phyloP scores from a whole-genome alignment of 30 jellyfish, hydroid and myxozoan genomes.

The Pelagia noctiluca region DNA sequence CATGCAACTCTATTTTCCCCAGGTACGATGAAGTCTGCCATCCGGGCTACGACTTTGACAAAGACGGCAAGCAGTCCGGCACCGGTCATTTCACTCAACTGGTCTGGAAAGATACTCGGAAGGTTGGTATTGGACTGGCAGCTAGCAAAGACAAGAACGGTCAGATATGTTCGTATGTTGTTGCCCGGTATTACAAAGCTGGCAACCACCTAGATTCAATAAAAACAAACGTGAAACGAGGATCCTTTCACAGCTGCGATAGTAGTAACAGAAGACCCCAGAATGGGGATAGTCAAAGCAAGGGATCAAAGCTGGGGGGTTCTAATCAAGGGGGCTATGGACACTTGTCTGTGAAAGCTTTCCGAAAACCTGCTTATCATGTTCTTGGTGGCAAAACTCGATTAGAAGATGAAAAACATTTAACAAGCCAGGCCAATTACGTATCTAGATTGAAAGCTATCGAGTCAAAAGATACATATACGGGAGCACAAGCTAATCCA shows the following conservation, averaged over 20 bases:
- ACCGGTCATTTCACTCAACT: constrained; percentile 97
- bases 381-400: too few relatives aligned
- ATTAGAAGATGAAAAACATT: too few relatives aligned
- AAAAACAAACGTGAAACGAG: constrained; percentile 73
- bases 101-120: constrained; percentile 85
- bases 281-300: neutral
- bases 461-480: too few relatives aligned
- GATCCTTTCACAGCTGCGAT: constrained; percentile 56
- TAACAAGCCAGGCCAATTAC: too few relatives aligned
- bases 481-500: too few relatives aligned
- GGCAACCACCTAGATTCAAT: constrained; percentile 85
- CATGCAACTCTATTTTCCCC: neutral
- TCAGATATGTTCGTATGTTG: constrained; percentile 87
- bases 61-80: constrained; percentile 87
- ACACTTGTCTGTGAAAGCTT: neutral
- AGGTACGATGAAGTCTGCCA: constrained; percentile 96
- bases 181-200: constrained; percentile 92
- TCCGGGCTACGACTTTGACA: constrained; percentile 89
- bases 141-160: constrained; percentile 86
- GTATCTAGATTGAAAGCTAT: too few relatives aligned
- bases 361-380: too few relatives aligned
- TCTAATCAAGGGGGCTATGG: neutral
- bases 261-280: too few relatives aligned
- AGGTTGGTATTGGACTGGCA: constrained; percentile 94
- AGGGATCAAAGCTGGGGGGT: neutral